Evolutionary conservation across 2,113 vertebrate genomes (phyloP).

Genomic region (Himantopus leucocephalus): DNA sequence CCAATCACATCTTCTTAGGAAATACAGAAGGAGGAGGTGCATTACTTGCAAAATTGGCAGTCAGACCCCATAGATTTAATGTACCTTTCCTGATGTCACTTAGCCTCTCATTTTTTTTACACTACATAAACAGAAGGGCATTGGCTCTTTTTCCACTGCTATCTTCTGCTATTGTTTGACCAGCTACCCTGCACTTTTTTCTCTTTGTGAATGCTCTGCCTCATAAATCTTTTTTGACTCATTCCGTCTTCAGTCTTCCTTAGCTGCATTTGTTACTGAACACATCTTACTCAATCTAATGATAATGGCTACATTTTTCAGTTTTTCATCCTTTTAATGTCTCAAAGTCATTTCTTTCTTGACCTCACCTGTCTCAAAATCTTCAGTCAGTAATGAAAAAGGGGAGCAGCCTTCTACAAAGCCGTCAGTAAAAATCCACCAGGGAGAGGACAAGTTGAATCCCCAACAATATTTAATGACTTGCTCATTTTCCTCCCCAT

Average conservation of each 20-base stretch:
- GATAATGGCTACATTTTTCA: constrained; percentile 19
- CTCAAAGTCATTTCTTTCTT: not conserved
- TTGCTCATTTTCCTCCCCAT: constrained; percentile 47
- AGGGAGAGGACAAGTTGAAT: constrained; percentile 5
- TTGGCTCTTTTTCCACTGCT: not conserved
- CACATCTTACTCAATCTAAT: not conserved
- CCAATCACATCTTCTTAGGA: not conserved
- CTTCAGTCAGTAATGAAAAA: constrained; percentile 8
- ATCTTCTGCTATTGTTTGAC: not conserved
- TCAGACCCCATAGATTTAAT: not conserved
- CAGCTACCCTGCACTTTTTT: not conserved
- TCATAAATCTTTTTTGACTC: constrained; percentile 35
- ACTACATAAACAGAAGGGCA: not conserved
- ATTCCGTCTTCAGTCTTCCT: constrained; percentile 30
- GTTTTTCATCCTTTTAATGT: constrained; percentile 17
- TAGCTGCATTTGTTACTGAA: constrained; percentile 25
- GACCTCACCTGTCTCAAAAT: constrained; percentile 18
- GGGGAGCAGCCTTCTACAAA: not conserved
- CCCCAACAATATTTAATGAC: constrained; percentile 22
- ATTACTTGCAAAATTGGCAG: not conserved
- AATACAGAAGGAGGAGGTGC: not conserved
- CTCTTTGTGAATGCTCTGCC: not conserved
- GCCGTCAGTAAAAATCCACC: not conserved
- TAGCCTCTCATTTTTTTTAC: not conserved
- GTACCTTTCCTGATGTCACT: not conserved